Evolutionary conservation across 1,140 invertebrate genomes (phyloP).

Genomic region (Potamilus streckersoni): DNA sequence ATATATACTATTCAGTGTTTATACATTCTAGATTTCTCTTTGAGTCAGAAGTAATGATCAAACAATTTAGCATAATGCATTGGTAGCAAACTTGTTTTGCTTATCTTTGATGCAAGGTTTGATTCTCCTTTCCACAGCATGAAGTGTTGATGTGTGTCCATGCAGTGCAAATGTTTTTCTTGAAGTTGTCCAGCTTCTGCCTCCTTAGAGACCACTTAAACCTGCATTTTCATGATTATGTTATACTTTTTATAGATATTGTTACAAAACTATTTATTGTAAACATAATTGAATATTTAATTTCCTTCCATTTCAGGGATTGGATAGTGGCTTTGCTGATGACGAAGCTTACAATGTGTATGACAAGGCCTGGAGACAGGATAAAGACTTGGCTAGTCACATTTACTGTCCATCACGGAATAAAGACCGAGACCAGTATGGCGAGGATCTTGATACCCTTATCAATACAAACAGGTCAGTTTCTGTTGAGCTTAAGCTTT

Average conservation of each 20-base stretch:
- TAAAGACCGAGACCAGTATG: slow-evolving; percentile 90
- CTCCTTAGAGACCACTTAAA: neutral
- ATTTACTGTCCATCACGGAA: slow-evolving; percentile 94
- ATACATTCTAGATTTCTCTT: no score
- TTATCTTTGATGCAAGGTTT: no score
- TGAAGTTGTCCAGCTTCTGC: neutral
- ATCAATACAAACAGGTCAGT: slow-evolving; percentile 86
- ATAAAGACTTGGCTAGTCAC: slow-evolving; percentile 84
- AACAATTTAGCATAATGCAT: no score
- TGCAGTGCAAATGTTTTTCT: neutral
- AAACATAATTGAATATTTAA: neutral
- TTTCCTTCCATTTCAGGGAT: slow-evolving; percentile 73
- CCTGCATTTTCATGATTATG: neutral
- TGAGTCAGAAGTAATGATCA: no score
- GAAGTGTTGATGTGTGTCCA: neutral
- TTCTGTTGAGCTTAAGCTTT: neutral
- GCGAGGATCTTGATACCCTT: slow-evolving; percentile 86
- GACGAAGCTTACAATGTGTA: slow-evolving; percentile 99
- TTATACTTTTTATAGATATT: neutral
- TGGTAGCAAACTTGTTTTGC: no score
- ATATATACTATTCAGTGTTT: no score
- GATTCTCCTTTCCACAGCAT: no score
- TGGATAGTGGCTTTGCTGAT: slow-evolving; percentile 97
- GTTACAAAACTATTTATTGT: neutral
- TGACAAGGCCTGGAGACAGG: slow-evolving; percentile 82